Evolutionary conservation across 2,113 vertebrate species (phyloP), one percentile per base, ranked within the genome.

Genomic region (Podilymbus podiceps): DNA sequence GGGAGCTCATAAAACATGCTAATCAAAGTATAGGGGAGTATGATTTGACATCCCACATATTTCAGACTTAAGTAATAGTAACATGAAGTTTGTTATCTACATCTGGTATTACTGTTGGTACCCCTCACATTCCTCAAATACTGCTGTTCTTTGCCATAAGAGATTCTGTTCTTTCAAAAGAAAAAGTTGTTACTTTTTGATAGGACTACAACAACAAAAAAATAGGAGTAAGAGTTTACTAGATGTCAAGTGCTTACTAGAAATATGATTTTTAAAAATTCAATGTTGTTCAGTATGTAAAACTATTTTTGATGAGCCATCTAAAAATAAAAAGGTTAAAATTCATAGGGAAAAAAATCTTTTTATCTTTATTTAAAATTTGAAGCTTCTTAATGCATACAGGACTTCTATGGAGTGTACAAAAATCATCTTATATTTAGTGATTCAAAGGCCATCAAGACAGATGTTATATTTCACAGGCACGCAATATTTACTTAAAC

Each of bases 241-340:
- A 95, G 89, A 94, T 97, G 95, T 75, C 94, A 97, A 95, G 92
- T 93, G 76, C 93, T 97, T 97, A 87, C 94, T 97, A 95, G 94
- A 97, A 98, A 97, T 96, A 92, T 90, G 90, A 88, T 82, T 97
- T 91, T 97, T 92, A 84, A 96, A 97, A 97, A 93, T 90, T 96
- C 88, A 44, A 86, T 73, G 69, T 82, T 87, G 63, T 64, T 95
- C 92, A 90, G 69, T 80, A 96, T 71, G 83, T 97, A 97, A 97
- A 97, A 97, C 92, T 81, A 93, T 69, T 97, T 97, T 89, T 92
- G 88, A 82, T 85, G 91, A 97, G 62, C 78, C 85, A 94, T 72
- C 96, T 97, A 97, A 97, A 98, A 98, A 96, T 91, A 97, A 98
- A 97, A 96, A 86, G 60, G 58, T 98, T 97, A 97, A 98, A 95